Evolutionary conservation across 2,888 invertebrate genomes (phyloP).

Genomic region (Gortyna flavago): DNA sequence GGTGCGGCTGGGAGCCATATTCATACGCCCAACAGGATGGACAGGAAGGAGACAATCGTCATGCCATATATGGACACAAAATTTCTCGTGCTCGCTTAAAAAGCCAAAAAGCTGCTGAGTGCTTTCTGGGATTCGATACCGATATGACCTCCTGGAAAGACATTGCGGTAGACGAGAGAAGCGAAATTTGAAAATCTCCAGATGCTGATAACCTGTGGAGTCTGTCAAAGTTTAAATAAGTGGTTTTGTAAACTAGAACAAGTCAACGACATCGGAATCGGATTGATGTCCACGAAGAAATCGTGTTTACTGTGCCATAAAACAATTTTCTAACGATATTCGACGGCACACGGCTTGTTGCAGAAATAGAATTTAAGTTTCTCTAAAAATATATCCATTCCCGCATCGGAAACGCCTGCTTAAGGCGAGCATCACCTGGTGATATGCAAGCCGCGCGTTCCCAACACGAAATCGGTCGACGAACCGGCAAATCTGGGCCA

Average conservation of each 20-base stretch:
- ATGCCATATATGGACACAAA: background rate
- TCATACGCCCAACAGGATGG: background rate
- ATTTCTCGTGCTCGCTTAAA: background rate
- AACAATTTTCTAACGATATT: constrained; percentile 74
- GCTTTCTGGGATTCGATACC: background rate
- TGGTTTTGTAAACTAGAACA: constrained; percentile 33
- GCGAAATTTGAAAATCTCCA: background rate
- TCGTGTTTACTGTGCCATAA: constrained; percentile 70
- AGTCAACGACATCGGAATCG: constrained; percentile 36
- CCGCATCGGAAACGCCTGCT: constrained; percentile 78
- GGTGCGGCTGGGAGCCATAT: background rate
- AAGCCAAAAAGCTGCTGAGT: background rate
- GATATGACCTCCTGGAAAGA: background rate
- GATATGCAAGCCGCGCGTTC: constrained; percentile 78
- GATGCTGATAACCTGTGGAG: background rate
- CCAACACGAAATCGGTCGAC: constrained; percentile 85
- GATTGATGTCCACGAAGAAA: constrained; percentile 59
- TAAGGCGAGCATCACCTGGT: constrained; percentile 82
- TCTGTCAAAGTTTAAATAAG: constrained; percentile 17
- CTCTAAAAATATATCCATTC: constrained; percentile 81
- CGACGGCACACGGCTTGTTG: constrained; percentile 68
- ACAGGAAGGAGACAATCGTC: background rate
- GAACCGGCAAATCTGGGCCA: constrained; percentile 88
- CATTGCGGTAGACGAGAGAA: background rate
- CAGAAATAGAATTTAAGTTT: constrained; percentile 81